Base-by-base conservation (phyloP, 2,888 invertebrate species). In the Apamea monoglypha region DNA sequence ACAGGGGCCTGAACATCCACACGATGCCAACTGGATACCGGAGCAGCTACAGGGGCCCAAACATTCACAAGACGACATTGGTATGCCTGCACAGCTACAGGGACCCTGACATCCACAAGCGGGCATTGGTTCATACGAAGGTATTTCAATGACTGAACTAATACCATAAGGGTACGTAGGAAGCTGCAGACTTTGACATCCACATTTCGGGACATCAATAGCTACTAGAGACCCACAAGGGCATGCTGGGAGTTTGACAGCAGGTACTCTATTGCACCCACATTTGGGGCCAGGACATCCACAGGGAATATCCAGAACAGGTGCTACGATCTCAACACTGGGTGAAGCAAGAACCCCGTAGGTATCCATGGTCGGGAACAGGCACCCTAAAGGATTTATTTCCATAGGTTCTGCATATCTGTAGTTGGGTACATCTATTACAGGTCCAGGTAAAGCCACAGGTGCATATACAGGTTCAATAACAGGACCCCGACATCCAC, bases 371-470 rank as follows among this genome's bases (percentile, higher is more conserved):
- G 83, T 59, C 1, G 89, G 87, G 14, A 89, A 89, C 0, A 89
- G 80, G 50, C 83, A 83, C 29, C 75, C 80, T 36, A 89, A 36
- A 16, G 89, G 84, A 47, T 78, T 84, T 0, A 89, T 25, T 40
- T 88, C 89, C 2, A 78, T 12, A 5, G 86, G 63, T 0, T 88
- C 88, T 1, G 74, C 84, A 29, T 85, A 88, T 79, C 86, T 84
- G 10, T 87, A 88, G 44, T 88, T 86, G 2, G 89, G 88, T 6
- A 88, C 73, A 8, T 89, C 89, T 0, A 89, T 69, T 1, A 88
- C 56, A 5, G 86, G 83, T 1, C 66, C 66, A 56, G 87, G 21
- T 2, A 82, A 16, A 0, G 64, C 59, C 6, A 86, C 53, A 8
- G 87, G 76, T 7, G 72, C 56, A n/a, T 85, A 68, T 0, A 76